Evolutionary conservation across 2,888 invertebrate species (phyloP), one percentile per base, ranked within the genome.

Genomic region (Cerastis rubricosa): DNA sequence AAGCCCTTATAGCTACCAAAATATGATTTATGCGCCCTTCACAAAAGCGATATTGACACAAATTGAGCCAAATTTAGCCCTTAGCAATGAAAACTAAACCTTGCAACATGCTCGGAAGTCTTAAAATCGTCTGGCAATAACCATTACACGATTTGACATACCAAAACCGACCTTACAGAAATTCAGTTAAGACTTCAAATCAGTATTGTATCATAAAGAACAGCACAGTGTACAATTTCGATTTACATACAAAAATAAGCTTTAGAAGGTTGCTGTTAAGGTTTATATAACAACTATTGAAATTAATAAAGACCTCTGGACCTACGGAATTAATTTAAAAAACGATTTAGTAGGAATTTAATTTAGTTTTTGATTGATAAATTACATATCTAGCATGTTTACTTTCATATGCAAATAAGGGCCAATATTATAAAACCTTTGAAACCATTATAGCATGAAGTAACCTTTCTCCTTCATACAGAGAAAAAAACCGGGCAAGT

Each of bases 1-100:
- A 25, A 1, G 22, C 17, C 85, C n/a, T 78, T 82, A 82, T 65
- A 35, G 14, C 11, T 25, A 69, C 70, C 59, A 73, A 84, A 84
- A 79, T 78, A 84, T 84, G 82, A 84, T 82, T 74, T 69, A 84
- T 79, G 35, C 45, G 71, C 73, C 65, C 85, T 77, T 75, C 74
- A 63, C 51, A 70, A 54, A 66, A 81, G 72, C 49, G 29, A 71
- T 65, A 83, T 81, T 70, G 71, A 68, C 71, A 74, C 57, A 11
- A 57, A 75, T 77, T 72, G 14, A 68, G 59, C n/a, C 40, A 75
- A 70, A 71, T 63, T 54, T 3, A 0, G 29, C 57, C 35, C 9
- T 25, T 12, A 0, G 1, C 66, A 49, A 59, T 49, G 25, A 22
- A 79, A 76, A 74, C 17, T 64, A 1, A 45, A 72, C 71, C 61